Percentiles rank a stretch among this genome's conserved stretches.
These are phyloP conservation scores for Augochlorella aurata DNA, from an alignment of 2,888 invertebrate genomes.

Conservation along the genomic window DNA sequence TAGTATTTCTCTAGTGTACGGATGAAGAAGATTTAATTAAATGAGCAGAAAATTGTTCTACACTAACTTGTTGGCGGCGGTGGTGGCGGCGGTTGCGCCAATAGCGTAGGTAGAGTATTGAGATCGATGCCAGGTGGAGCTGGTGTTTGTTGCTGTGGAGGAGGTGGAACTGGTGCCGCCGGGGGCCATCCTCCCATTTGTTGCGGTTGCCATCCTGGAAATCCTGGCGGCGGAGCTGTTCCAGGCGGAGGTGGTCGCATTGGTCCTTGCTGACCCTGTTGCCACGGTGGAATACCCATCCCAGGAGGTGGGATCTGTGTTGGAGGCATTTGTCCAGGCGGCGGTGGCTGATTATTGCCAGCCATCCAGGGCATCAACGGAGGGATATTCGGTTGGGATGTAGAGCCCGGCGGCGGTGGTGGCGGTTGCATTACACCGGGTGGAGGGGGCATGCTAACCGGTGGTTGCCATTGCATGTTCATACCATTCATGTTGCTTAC, in stretches of 20 bases:
- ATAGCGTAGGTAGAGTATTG: conserved; percentile 83
- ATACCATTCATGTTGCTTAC: conserved; percentile 77
- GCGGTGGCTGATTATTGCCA: conserved; percentile 82
- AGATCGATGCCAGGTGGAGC: conserved; percentile 84
- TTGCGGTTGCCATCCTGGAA: conserved; percentile 75
- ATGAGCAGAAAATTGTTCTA: conserved; percentile 35
- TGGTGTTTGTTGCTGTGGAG: conserved; percentile 82
- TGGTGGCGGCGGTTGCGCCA: conserved; percentile 88
- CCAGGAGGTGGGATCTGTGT: conserved; percentile 78
- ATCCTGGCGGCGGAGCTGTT: conserved; percentile 78
- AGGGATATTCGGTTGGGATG: conserved; percentile 82
- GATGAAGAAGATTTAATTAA: conserved; percentile 48
- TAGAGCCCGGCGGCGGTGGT: conserved; percentile 83
- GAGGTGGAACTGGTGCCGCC: conserved; percentile 83
- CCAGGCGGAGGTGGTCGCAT: conserved; percentile 80
- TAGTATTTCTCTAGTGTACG: conserved; percentile 49
- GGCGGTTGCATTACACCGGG: conserved; percentile 83
- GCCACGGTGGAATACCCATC: conserved; percentile 81
- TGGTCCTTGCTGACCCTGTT: conserved; percentile 74
- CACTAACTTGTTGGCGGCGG: conserved; percentile 83
- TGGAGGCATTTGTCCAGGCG: conserved; percentile 78
- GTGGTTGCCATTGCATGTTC: conserved; percentile 82
- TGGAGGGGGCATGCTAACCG: conserved; percentile 82
- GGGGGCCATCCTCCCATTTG: conserved; percentile 79
- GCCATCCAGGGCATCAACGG: conserved; percentile 85